Evolutionary conservation across 1,140 invertebrate species (phyloP).

Genomic region (Leptopilina boulardi): DNA sequence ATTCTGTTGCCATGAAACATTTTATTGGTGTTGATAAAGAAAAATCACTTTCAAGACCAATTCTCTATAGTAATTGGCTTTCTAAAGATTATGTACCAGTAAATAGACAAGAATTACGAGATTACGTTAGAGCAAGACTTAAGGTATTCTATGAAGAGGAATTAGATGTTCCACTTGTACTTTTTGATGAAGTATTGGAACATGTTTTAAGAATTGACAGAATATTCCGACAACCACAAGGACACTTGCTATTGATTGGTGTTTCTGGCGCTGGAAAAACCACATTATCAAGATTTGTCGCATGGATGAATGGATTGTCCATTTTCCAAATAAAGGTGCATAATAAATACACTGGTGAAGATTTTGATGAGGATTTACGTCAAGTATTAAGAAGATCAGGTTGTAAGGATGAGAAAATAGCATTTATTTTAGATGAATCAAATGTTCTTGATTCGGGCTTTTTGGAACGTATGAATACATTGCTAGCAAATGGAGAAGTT

Average conservation of each 20-base stretch:
- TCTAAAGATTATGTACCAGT: conserved; percentile 99
- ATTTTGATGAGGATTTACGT: conserved; percentile 99
- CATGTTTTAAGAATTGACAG: conserved; percentile 99
- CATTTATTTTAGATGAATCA: conserved; percentile 99
- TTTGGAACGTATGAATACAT: conserved; percentile 99
- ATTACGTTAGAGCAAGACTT: conserved; percentile 97
- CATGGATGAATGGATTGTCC: conserved; percentile 99
- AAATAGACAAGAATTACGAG: conserved; percentile 93
- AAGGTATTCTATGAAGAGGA: conserved; percentile 99
- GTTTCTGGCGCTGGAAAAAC: conserved; percentile 99
- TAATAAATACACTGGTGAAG: conserved; percentile 98
- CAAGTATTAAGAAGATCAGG: conserved; percentile 95
- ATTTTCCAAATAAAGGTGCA: conserved; percentile 99
- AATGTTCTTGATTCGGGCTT: conserved; percentile 99
- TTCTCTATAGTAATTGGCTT: conserved; percentile 99
- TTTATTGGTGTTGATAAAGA: conserved; percentile 95
- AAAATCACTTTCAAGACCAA: conserved; percentile 91
- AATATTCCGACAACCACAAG: conserved; percentile 99
- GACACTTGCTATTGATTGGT: conserved; percentile 96
- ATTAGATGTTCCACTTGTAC: conserved; percentile 96
- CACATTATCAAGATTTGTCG: conserved; percentile 98
- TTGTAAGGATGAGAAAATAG: conserved; percentile 99
- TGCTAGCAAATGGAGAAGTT: conserved; percentile 99
- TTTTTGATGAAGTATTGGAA: conserved; percentile 99
- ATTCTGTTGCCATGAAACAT: conserved; percentile 94